Evolutionary conservation across 2,797 vertebrate species (phyloP).

Genomic region (Poeciliopsis gracilis): DNA sequence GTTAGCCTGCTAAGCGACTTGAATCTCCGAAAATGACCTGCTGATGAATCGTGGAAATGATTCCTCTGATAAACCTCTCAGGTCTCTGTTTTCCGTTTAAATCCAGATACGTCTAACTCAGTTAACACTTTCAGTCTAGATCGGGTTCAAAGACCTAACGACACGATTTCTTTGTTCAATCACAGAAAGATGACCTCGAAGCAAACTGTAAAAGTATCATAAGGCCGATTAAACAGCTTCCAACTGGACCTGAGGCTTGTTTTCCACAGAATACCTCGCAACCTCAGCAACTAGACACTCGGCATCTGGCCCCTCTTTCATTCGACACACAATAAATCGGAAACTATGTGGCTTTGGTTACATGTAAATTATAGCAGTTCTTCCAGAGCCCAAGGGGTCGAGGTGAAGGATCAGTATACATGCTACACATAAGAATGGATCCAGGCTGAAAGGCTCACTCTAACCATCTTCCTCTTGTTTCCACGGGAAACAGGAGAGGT

Average conservation of each 20-base stretch:
- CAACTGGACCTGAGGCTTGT: conserved; percentile 42
- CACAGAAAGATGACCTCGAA: conserved; percentile 8
- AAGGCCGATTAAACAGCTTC: conserved; percentile 26
- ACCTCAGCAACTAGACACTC: conserved; percentile 73
- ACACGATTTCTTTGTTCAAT: conserved; percentile 11
- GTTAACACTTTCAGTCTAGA: conserved; percentile 29
- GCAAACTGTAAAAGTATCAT: conserved; percentile 29
- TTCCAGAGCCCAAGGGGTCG: conserved; percentile 67
- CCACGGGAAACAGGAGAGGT: conserved; percentile 73
- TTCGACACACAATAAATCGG: conserved; percentile 76
- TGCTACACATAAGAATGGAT: conserved; percentile 73
- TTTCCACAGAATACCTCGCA: conserved; percentile 47
- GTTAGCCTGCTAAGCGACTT: conserved; percentile 25
- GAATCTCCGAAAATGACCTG: conserved; percentile 24
- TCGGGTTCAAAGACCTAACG: conserved; percentile 10
- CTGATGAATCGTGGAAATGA: conserved; percentile 31
- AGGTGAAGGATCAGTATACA: conserved; percentile 73
- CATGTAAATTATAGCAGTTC: conserved; percentile 80
- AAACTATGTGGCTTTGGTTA: conserved; percentile 78
- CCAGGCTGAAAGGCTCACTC: conserved; percentile 67
- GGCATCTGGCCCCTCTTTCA: conserved; percentile 75
- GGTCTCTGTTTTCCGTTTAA: conserved; percentile 31
- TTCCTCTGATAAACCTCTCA: conserved; percentile 50
- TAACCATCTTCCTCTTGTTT: conserved; percentile 77
- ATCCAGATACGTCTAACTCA: conserved; percentile 17